Conservation (phyloP, 2,888 invertebrate genomes). For the Serrognathus titanus region DNA sequence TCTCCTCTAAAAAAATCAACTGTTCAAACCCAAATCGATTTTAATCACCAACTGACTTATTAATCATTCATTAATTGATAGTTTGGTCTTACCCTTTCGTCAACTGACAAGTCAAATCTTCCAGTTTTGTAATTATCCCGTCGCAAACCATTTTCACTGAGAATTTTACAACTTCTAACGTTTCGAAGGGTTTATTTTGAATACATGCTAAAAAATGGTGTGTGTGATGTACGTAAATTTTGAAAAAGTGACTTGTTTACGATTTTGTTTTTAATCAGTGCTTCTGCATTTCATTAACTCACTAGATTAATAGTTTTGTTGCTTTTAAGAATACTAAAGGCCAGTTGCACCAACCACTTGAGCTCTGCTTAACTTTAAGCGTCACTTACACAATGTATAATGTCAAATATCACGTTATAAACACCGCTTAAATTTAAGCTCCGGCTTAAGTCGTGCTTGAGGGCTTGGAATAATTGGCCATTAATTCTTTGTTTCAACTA, state of each 20-base stretch:
- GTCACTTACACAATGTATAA: too few relatives aligned
- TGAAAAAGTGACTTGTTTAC: not conserved
- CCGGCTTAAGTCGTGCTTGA: too few relatives aligned
- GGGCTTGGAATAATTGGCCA: too few relatives aligned
- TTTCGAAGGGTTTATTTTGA: not conserved
- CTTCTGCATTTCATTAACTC: too few relatives aligned
- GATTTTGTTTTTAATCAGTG: not conserved
- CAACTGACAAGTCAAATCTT: conserved; percentile 9
- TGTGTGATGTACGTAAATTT: not conserved
- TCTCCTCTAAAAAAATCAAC: not conserved
- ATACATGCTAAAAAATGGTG: not conserved
- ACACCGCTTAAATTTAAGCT: too few relatives aligned
- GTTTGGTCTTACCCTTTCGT: conserved; percentile 10
- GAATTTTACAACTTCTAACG: not conserved
- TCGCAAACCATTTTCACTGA: conserved; percentile 1
- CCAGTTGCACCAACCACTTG: too few relatives aligned
- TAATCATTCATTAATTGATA: not conserved
- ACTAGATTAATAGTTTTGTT: too few relatives aligned
- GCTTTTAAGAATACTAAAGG: too few relatives aligned
- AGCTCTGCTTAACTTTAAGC: too few relatives aligned
- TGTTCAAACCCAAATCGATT: not conserved
- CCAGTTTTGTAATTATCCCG: conserved; percentile 6
- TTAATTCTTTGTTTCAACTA: too few relatives aligned
- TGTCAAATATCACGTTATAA: too few relatives aligned
- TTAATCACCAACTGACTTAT: not conserved